Conservation (phyloP, 2,113 vertebrate species). For the Callorhinus ursinus region DNA sequence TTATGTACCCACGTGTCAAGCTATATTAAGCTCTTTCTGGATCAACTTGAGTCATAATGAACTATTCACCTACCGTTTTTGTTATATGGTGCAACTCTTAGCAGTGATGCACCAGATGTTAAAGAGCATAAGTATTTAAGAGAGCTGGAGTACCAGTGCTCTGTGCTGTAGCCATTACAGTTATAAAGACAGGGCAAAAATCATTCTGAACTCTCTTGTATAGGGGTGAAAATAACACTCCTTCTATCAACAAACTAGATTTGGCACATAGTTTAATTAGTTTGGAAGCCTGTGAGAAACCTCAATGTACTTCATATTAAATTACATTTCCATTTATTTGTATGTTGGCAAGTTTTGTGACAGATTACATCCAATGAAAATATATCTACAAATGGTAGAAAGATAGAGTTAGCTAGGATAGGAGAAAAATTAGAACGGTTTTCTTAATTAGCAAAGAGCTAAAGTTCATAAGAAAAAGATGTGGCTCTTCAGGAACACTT, state of each 20-base stretch:
- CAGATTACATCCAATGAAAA: background rate
- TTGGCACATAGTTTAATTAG: background rate
- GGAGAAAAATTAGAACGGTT: slow-evolving; percentile 1
- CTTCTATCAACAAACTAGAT: background rate
- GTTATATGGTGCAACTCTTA: background rate
- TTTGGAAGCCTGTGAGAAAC: background rate
- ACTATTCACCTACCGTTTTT: background rate
- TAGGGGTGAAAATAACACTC: background rate
- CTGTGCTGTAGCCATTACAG: background rate
- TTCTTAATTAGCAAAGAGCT: slow-evolving; percentile 12
- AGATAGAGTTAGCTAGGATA: background rate
- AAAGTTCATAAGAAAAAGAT: background rate
- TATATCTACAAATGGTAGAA: background rate
- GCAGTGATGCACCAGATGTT: background rate
- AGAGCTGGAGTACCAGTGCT: background rate
- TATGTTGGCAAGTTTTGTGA: slow-evolving; percentile 79
- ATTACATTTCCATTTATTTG: background rate
- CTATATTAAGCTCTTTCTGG: background rate
- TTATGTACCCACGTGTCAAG: background rate
- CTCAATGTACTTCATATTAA: background rate
- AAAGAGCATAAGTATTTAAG: background rate
- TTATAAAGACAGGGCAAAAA: background rate
- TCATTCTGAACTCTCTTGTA: background rate
- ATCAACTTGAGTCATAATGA: background rate
- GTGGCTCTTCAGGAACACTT: background rate